These are phyloP conservation scores for Charaxes varanes DNA, from an alignment of 1,140 invertebrate genomes.

Conservation along the genomic window DNA sequence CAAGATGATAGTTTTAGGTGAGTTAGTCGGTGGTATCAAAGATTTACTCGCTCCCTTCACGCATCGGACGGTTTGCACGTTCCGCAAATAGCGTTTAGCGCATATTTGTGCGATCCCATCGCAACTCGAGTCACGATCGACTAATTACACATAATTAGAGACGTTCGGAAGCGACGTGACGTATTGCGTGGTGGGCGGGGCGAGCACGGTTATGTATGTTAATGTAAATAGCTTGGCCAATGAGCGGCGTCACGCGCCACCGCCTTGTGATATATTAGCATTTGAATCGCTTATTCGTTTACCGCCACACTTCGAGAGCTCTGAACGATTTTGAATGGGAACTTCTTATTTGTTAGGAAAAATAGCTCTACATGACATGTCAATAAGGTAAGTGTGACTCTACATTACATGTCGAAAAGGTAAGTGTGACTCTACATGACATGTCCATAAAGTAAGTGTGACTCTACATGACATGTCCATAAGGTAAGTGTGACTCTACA, in stretches of 20 bases:
- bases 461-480: too few species aligned
- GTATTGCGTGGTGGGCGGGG: conserved; percentile 50
- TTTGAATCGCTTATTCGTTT: conserved; percentile 68
- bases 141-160: conserved; percentile 66
- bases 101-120: conserved; percentile 33
- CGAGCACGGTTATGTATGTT: conserved; percentile 56
- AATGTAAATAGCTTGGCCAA: conserved; percentile 65
- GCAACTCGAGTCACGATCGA: conserved; percentile 39
- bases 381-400: too few species aligned
- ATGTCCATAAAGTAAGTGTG: too few species aligned
- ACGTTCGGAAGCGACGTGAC: conserved; percentile 53
- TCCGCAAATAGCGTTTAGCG: conserved; percentile 24
- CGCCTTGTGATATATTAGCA: conserved; percentile 71
- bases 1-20: conserved; percentile 15
- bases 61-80: conserved; percentile 16
- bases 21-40: conserved; percentile 23
- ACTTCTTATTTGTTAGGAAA: too few species aligned
- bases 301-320: too few species aligned
- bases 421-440: too few species aligned
- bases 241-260: conserved; percentile 54
- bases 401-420: too few species aligned
- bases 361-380: too few species aligned
- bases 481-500: too few species aligned
- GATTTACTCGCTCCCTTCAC: conserved; percentile 4
- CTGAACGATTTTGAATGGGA: too few species aligned